These are phyloP conservation scores for Pteronura brasiliensis DNA, from an alignment of 2,113 vertebrate species.

Conservation along the genomic window DNA sequence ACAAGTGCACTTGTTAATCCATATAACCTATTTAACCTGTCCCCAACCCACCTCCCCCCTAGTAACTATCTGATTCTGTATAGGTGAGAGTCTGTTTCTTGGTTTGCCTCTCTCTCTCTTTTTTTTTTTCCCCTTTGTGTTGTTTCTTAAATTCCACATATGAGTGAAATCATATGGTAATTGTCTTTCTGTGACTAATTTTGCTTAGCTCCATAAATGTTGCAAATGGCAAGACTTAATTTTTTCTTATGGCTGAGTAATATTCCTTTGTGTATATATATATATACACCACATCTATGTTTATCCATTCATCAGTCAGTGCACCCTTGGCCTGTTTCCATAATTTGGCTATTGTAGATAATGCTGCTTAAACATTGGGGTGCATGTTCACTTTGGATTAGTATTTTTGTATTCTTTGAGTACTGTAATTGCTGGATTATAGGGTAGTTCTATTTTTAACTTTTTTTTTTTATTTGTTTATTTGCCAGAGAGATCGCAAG, in stretches of 20 bases:
- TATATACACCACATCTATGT: neutral
- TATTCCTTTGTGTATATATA: too few species aligned
- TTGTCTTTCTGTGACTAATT: too few species aligned
- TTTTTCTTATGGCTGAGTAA: too few species aligned
- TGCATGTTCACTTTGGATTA: neutral
- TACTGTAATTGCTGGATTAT: neutral
- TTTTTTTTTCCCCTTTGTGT: too few species aligned
- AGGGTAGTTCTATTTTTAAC: neutral
- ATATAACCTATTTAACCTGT: neutral
- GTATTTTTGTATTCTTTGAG: neutral
- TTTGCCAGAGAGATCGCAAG: too few species aligned
- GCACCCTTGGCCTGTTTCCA: neutral
- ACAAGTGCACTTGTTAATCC: neutral
- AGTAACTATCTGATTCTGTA: neutral
- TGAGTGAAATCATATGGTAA: too few species aligned
- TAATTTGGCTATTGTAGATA: neutral
- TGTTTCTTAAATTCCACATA: too few species aligned
- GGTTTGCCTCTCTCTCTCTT: too few species aligned
- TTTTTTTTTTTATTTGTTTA: neutral
- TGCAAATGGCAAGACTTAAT: too few species aligned
- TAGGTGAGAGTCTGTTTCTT: neutral
- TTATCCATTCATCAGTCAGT: neutral
- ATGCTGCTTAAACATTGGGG: neutral
- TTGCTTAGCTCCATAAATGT: too few species aligned
- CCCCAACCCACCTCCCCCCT: neutral